Percentiles rank a stretch among this genome's conserved stretches.
phyloP scores from a whole-genome alignment of 2,113 vertebrate genomes.

The Rutilus rutilus region DNA sequence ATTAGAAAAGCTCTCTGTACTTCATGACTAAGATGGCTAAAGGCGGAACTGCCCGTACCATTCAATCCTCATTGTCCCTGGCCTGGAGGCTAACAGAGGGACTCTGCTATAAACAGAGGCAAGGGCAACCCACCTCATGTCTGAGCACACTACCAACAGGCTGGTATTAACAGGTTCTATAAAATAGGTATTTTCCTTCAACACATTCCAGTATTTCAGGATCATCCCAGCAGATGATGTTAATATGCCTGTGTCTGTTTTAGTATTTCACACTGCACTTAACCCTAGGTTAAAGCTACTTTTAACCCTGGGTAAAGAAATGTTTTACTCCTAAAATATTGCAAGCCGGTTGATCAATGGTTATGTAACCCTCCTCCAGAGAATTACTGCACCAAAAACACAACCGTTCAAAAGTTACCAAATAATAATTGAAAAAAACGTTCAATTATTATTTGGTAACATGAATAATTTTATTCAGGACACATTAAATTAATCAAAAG shows the following conservation, averaged over 20 bases:
- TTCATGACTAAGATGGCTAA: slow-evolving; percentile 5
- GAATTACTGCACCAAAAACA: not conserved
- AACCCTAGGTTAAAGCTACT: slow-evolving; percentile 3
- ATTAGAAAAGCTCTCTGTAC: not conserved
- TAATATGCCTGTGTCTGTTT: not conserved
- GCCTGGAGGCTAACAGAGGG: not conserved
- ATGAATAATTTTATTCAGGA: not conserved
- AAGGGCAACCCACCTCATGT: slow-evolving; percentile 4
- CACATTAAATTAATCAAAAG: not conserved
- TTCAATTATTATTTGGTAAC: too few species aligned
- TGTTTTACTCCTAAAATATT: not conserved
- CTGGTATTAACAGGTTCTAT: slow-evolving; percentile 1
- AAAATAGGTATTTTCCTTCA: not conserved
- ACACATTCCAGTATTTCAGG: not conserved
- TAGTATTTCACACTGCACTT: not conserved
- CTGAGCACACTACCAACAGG: not conserved
- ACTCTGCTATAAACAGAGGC: slow-evolving; percentile 11
- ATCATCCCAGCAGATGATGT: not conserved
- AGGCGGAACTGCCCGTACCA: not conserved
- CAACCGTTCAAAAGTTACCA: not conserved
- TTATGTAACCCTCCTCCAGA: not conserved
- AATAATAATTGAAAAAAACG: too few species aligned
- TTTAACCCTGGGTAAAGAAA: not conserved
- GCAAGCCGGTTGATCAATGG: not conserved
- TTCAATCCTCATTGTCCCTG: not conserved